Evolutionary conservation across 2,888 invertebrate genomes (phyloP).

Genomic region (Erebia aethiops): DNA sequence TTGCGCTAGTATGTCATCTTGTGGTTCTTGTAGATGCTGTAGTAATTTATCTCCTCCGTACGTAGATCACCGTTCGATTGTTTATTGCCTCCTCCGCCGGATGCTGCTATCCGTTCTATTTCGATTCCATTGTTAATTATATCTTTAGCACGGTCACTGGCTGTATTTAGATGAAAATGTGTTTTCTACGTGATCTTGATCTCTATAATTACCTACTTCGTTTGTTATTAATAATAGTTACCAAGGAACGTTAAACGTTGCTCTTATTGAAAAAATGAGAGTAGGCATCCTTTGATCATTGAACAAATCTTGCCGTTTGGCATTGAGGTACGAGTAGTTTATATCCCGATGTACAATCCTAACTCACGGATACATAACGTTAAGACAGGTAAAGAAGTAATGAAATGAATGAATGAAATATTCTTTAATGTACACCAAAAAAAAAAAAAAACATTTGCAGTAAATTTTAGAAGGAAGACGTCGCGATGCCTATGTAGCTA

Average conservation of each 20-base stretch:
- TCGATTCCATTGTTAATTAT: conserved; percentile 47
- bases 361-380: no score
- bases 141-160: conserved; percentile 37
- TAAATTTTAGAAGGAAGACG: no score
- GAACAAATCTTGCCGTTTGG: no score
- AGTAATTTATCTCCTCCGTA: conserved; percentile 17
- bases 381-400: no score
- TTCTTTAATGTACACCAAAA: no score
- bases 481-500: no score
- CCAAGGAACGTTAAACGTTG: background rate
- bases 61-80: conserved; percentile 55
- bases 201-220: conserved; percentile 2
- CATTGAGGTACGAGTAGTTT: no score
- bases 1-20: background rate
- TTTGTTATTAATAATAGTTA: conserved; percentile 29
- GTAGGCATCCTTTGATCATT: no score
- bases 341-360: no score
- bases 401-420: no score
- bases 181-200: conserved; percentile 23
- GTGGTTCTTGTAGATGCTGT: conserved; percentile 14
- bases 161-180: conserved; percentile 20
- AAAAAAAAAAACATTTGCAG: no score
- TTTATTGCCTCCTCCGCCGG: conserved; percentile 71
- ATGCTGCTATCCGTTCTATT: conserved; percentile 64
- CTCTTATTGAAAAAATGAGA: no score